Conservation (phyloP, 2,888 invertebrate genomes). For the Patella depressa region DNA sequence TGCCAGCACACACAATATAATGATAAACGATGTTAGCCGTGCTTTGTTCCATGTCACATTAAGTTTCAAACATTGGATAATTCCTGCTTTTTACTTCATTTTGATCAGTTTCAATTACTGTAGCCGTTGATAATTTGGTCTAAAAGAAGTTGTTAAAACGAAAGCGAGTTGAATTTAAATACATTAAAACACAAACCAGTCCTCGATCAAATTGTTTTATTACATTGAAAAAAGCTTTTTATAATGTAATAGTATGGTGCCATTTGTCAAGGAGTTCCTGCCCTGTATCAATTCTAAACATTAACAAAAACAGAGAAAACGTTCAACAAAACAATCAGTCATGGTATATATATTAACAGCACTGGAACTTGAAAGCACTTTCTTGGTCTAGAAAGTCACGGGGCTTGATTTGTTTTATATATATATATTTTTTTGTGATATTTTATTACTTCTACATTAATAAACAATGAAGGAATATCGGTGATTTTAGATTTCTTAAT, state of each 20-base stretch:
- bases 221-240: slow-evolving; percentile 7
- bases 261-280: slow-evolving; percentile 3
- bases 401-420: too few species aligned
- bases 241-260: slow-evolving; percentile 1
- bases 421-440: too few species aligned
- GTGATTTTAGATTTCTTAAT: too few species aligned
- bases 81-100: slow-evolving; percentile 13
- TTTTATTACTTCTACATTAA: too few species aligned
- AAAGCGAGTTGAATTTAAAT: neutral
- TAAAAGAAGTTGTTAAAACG: slow-evolving; percentile 10
- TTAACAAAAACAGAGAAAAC: too few species aligned
- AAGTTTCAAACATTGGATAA: slow-evolving; percentile 11
- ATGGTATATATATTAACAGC: too few species aligned
- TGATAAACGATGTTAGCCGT: neutral
- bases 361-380: too few species aligned
- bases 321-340: too few species aligned
- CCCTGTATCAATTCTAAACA: neutral
- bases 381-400: too few species aligned
- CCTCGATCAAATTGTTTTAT: neutral
- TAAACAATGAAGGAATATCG: too few species aligned
- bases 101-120: slow-evolving; percentile 11
- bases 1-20: slow-evolving; percentile 5
- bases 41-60: slow-evolving; percentile 7
- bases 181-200: slow-evolving; percentile 10
- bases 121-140: slow-evolving; percentile 9